Evolutionary conservation across 2,797 vertebrate species (phyloP), one percentile per base, ranked within the genome.

Genomic region (Picus viridis): DNA sequence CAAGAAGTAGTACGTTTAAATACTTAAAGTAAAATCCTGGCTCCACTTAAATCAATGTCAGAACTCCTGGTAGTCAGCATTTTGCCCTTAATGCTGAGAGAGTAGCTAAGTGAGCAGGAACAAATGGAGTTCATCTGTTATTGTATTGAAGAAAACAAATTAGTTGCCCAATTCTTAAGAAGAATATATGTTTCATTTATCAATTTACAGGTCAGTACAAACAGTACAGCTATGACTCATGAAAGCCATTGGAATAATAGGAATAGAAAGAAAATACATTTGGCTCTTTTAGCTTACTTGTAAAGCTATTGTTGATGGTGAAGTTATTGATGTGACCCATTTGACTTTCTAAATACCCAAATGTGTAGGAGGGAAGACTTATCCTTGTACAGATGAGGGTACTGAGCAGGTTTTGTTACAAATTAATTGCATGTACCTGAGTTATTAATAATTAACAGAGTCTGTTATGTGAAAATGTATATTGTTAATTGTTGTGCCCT

Each of bases 381-480:
- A 24, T 29, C 73, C 82, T 92, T 89, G 58, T 77, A 45, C 69
- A 89, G 81, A 92, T 89, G 94, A 97, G 92, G 88, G 94, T 83
- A 16, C 92, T 91, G 79, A 93, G 34, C 87, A 74, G 88, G 62
- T 89, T 95, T 95, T 94, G 94, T 94, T 92, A 96, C 90, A 96
- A 95, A 95, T 96, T 93, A 90, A 94, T 71, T 95, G 27, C 77
- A 34, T 47, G 69, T 91, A 86, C 92, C 85, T 26, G 43, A 69
- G 64, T 78, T 92, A 93, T 97, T 97, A 97, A 97, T 97, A 93
- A 97, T 96, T 97, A 97, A 96, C 95, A 93, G 86, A 23, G 91
- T 34, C 93, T 95, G 69, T 84, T 94, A 3, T 47, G 95, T 97
- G 75, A 95, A 86, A 97, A 96, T 85, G 74, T 73, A 58, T 95